These are phyloP conservation scores for Atrichornis clamosus DNA, from an alignment of 2,113 vertebrate genomes.

Conservation along the genomic window DNA sequence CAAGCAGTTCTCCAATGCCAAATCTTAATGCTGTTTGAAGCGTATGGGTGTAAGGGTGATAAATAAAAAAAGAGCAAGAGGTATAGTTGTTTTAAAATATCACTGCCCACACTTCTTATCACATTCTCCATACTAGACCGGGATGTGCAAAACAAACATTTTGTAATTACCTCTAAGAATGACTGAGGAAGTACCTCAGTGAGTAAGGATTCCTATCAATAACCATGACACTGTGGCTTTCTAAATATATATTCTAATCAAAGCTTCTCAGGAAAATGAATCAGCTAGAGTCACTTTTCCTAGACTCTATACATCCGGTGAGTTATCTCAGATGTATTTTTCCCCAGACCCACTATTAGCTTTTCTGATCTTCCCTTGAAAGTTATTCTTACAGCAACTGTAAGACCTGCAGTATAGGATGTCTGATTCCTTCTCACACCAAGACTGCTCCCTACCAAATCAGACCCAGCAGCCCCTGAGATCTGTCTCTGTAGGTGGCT, in stretches of 20 bases:
- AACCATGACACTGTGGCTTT: not conserved
- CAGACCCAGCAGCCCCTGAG: not conserved
- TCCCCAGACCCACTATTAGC: not conserved
- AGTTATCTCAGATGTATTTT: not conserved
- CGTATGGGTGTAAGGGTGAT: not conserved
- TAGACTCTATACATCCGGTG: not conserved
- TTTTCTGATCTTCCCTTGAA: not conserved
- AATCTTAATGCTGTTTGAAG: not conserved
- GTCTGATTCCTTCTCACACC: not conserved
- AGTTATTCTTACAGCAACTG: not conserved
- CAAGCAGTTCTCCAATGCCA: not conserved
- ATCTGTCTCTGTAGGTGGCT: not conserved
- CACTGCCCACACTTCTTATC: not conserved
- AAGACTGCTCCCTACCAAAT: not conserved
- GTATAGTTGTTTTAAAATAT: too few species aligned
- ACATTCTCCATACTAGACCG: not conserved
- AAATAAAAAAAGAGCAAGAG: too few species aligned
- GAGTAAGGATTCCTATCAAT: not conserved
- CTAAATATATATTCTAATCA: not conserved
- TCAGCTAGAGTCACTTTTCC: not conserved
- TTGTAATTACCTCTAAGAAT: not conserved
- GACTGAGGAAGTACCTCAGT: not conserved
- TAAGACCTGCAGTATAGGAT: not conserved
- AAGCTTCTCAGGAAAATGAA: not conserved
- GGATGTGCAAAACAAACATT: not conserved